Percentiles rank a stretch among this genome's conserved stretches.
Conservation (phyloP, 2,888 invertebrate species). For the Lepidocyrtinus sp. region DNA sequence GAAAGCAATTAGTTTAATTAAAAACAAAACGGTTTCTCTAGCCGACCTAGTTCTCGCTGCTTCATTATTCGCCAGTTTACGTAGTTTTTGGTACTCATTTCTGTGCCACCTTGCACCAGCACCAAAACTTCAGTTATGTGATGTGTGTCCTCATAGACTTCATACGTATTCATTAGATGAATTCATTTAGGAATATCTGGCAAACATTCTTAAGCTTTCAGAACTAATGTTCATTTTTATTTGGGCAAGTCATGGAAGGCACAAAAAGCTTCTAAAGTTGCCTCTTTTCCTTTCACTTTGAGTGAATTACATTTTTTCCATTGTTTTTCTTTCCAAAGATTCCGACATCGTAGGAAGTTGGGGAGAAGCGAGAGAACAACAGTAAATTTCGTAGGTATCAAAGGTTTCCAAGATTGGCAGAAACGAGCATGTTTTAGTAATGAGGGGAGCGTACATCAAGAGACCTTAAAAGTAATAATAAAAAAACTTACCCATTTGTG, state of each 20-base stretch:
- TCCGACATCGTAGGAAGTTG: not conserved
- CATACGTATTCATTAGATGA: no score
- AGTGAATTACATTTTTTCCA: not conserved
- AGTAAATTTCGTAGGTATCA: not conserved
- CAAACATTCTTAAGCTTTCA: no score
- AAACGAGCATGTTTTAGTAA: not conserved
- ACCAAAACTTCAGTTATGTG: not conserved
- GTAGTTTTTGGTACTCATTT: not conserved
- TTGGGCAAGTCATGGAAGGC: not conserved
- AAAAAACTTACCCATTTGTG: constrained; percentile 80
- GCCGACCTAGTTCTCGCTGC: not conserved
- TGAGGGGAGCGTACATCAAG: not conserved
- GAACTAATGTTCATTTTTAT: no score
- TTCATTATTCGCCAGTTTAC: not conserved
- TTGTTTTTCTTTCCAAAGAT: not conserved
- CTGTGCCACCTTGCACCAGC: not conserved
- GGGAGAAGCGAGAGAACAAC: not conserved
- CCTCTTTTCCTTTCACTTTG: not conserved
- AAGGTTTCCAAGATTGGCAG: not conserved
- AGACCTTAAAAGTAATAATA: not conserved
- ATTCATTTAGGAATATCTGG: not conserved
- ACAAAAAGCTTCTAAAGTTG: no score
- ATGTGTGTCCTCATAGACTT: no score
- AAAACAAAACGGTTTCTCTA: constrained; percentile 8
- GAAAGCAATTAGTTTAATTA: constrained; percentile 43